Evolutionary conservation across 1,140 invertebrate genomes (phyloP).

Genomic region (Acromyrmex echinatior): DNA sequence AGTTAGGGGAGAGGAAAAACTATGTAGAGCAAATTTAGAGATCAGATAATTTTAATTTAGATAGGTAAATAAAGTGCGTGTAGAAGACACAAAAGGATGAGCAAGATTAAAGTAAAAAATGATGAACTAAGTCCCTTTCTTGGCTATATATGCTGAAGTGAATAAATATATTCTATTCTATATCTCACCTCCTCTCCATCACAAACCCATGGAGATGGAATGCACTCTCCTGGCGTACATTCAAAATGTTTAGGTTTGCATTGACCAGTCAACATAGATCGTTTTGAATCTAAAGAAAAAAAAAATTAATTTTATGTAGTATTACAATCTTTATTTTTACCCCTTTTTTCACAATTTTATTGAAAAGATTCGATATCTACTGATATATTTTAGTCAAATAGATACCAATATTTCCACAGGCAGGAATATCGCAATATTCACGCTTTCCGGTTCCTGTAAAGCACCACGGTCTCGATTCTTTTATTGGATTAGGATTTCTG

Average conservation of each 20-base stretch:
- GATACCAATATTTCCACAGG: constrained; percentile 83
- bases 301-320: neutral
- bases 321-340: neutral
- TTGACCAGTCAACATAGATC: constrained; percentile 69
- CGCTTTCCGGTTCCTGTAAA: constrained; percentile 83
- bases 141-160: too few relatives aligned
- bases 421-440: constrained; percentile 88
- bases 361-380: constrained; percentile 37
- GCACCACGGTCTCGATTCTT: constrained; percentile 88
- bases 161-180: too few relatives aligned
- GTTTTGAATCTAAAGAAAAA: constrained; percentile 71
- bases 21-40: too few relatives aligned
- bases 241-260: constrained; percentile 86
- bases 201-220: constrained; percentile 87
- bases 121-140: too few relatives aligned
- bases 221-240: constrained; percentile 86
- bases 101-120: too few relatives aligned
- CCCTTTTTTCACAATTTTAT: neutral
- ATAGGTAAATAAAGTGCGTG: too few relatives aligned
- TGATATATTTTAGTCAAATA: neutral
- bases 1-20: too few relatives aligned
- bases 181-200: constrained; percentile 86
- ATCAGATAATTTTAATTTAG: too few relatives aligned
- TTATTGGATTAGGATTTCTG: constrained; percentile 86
- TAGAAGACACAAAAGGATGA: too few relatives aligned